Conservation (phyloP, 2,888 invertebrate species). For the Hyalella azteca region DNA sequence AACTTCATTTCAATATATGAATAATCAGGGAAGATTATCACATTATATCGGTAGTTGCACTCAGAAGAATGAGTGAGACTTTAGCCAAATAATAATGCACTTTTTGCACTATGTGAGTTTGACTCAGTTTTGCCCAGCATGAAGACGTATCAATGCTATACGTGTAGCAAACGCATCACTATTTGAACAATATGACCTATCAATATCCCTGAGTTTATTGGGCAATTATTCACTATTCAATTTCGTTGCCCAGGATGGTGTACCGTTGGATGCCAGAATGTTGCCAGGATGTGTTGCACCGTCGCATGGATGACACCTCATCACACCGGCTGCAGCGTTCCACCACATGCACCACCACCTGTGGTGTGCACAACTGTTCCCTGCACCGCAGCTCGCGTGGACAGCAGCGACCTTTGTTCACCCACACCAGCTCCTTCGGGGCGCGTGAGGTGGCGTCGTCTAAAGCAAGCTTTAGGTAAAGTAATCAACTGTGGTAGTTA, state of each 20-base stretch:
- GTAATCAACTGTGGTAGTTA: neutral
- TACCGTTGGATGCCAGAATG: slow-evolving; percentile 9
- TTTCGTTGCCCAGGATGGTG: slow-evolving; percentile 23
- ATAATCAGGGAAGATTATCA: too few species aligned
- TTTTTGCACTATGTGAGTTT: too few species aligned
- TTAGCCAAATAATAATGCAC: too few species aligned
- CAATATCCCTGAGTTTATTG: too few species aligned
- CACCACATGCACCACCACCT: slow-evolving; percentile 10
- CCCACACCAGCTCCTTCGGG: neutral
- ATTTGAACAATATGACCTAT: too few species aligned
- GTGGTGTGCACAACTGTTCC: slow-evolving; percentile 1
- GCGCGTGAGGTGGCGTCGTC: neutral
- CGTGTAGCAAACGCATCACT: too few species aligned
- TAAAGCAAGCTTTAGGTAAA: neutral
- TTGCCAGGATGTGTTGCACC: neutral
- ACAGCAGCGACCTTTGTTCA: neutral
- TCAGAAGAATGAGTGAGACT: too few species aligned
- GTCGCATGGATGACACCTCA: neutral
- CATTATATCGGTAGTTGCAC: too few species aligned
- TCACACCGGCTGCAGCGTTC: neutral
- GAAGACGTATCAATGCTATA: too few species aligned
- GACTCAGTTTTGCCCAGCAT: too few species aligned
- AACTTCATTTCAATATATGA: too few species aligned
- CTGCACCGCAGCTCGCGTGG: slow-evolving; percentile 4
- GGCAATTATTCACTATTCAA: too few species aligned